Base-by-base conservation (phyloP, 2,797 vertebrate species). In the Danionella dracula region DNA sequence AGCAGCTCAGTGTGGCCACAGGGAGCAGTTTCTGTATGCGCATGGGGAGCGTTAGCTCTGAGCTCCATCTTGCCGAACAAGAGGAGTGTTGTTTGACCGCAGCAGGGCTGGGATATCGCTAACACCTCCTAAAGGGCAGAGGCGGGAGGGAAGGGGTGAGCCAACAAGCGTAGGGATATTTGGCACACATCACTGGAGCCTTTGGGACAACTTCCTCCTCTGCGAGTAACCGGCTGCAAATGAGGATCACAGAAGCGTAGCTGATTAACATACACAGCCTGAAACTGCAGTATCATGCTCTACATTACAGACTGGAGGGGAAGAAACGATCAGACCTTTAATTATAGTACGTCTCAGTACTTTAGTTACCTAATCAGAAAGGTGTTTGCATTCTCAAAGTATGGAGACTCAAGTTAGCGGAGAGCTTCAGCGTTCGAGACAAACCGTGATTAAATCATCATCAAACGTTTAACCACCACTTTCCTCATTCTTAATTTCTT, bases 121-220 rank as follows among this genome's bases (percentile, higher is more conserved):
- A 49, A 64, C 68, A 64, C 68, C 45, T 50, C 59, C 38, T 56
- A 56, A 56, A 55, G 40, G 46, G 23, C 38, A 45, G 37, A 34
- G 27, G 38, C 35, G 16, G 41, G 48, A 48, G 11, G 37, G 59
- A 37, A n/a, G 59, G 56, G 46, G 63, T n/a, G 17, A 67, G 49
- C 46, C 45, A 61, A 38, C 5, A 37, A 51, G 31, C 15, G 37
- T 29, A 56, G 54, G 54, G 45, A 64, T 56, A 64, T 74, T 74
- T 67, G 62, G 60, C 34, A 54, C 63, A 67, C 56, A 54, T 74
- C 49, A 61, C 69, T 67, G 57, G 38, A 44, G 13, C 63, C 63
- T 23, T 31, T 29, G 32, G 44, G 62, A 65, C 40, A 54, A 41
- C 62, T 55, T 56, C 58, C 70, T 66, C 56, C 29, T 71, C 50